Conservation (phyloP, 2,888 invertebrate genomes). For the Caradrina kadenii region DNA sequence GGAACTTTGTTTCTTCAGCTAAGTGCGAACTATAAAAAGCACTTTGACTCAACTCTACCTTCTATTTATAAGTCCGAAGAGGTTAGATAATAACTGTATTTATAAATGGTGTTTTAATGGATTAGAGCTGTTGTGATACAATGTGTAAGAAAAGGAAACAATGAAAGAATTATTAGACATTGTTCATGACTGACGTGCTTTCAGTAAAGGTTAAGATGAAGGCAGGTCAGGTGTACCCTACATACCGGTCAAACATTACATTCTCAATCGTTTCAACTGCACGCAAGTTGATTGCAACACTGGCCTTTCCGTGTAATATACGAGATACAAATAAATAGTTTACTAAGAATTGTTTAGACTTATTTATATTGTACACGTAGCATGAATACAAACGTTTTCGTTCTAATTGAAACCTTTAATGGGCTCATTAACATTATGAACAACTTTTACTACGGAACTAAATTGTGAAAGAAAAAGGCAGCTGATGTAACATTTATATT, state of each 20-base stretch:
- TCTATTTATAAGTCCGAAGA: slow-evolving; percentile 17
- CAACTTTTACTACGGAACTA: too few relatives aligned
- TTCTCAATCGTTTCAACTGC: slow-evolving; percentile 1
- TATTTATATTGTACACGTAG: too few relatives aligned
- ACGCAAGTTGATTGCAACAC: background rate
- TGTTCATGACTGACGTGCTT: too few relatives aligned
- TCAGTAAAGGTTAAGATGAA: too few relatives aligned
- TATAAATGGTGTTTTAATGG: background rate
- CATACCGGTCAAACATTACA: background rate
- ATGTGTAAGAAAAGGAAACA: too few relatives aligned
- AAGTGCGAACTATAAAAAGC: slow-evolving; percentile 33
- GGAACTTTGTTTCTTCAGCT: slow-evolving; percentile 31
- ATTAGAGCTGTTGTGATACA: background rate
- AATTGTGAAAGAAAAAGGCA: too few relatives aligned
- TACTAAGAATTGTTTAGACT: too few relatives aligned
- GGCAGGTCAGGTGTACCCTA: background rate
- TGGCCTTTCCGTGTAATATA: background rate
- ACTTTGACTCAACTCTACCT: slow-evolving; percentile 31
- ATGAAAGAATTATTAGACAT: too few relatives aligned
- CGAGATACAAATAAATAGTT: background rate
- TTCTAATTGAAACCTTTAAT: too few relatives aligned
- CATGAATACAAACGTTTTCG: too few relatives aligned
- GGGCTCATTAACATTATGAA: too few relatives aligned
- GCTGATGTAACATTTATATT: too few relatives aligned
- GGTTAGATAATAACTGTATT: slow-evolving; percentile 1